These are phyloP conservation scores for Brachionus plicatilis DNA, from an alignment of 1,140 invertebrate species.

Conservation along the genomic window DNA sequence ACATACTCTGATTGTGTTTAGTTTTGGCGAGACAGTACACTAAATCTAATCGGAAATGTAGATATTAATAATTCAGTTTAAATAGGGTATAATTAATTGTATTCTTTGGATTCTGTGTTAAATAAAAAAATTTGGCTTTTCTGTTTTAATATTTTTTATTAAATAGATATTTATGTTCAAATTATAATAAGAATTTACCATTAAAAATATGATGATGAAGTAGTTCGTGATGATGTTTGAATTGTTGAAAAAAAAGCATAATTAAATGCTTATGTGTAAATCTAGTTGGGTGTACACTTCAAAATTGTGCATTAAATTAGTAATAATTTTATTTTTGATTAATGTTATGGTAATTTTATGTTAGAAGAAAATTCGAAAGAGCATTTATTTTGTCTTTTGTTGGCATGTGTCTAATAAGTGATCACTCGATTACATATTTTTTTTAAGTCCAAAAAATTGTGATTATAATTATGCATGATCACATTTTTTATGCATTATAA, in stretches of 20 bases:
- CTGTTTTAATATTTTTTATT: neutral
- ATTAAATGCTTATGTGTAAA: neutral
- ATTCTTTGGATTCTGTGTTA: too few species aligned
- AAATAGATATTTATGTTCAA: neutral
- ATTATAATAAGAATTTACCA: neutral
- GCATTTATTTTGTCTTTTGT: neutral
- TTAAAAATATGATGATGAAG: neutral
- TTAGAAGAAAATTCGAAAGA: neutral
- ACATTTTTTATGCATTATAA: too few species aligned
- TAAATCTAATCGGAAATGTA: neutral
- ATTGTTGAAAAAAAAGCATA: neutral
- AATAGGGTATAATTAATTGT: too few species aligned
- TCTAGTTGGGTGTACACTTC: neutral
- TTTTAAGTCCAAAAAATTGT: too few species aligned
- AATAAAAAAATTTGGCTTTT: neutral
- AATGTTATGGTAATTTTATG: neutral
- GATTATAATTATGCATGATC: too few species aligned
- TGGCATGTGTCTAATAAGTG: too few species aligned
- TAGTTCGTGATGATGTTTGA: neutral
- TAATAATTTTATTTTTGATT: neutral
- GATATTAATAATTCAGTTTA: too few species aligned
- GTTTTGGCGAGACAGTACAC: neutral
- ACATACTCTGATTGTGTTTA: constrained; percentile 64
- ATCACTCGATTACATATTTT: too few species aligned
- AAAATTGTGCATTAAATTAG: neutral